Conservation (phyloP, 92 coral and sea anemone genomes). For the Palythoa grandis region DNA sequence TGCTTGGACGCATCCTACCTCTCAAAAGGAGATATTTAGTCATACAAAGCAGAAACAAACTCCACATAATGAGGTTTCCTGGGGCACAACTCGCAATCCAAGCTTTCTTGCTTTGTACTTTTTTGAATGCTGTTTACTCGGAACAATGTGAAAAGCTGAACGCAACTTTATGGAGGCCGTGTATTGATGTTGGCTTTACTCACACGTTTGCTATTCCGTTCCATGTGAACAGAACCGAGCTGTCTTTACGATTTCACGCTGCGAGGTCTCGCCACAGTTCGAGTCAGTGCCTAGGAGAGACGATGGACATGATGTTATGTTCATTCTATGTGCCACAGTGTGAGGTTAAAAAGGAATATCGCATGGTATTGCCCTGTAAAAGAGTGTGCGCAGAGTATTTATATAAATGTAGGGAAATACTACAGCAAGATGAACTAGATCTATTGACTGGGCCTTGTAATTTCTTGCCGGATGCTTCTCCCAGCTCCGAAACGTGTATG, state of each 20-base stretch:
- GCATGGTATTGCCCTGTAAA: slow-evolving; percentile 16
- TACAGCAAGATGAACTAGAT: neutral
- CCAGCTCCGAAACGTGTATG: slow-evolving; percentile 7
- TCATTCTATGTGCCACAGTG: slow-evolving; percentile 27
- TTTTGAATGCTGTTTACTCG: neutral
- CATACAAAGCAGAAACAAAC: neutral
- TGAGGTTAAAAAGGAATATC: neutral
- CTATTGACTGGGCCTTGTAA: slow-evolving; percentile 21
- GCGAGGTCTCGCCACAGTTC: neutral
- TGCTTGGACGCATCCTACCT: neutral
- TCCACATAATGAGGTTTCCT: neutral
- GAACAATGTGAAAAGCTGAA: slow-evolving; percentile 21
- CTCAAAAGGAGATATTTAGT: neutral
- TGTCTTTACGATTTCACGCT: neutral
- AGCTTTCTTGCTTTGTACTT: neutral
- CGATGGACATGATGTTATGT: slow-evolving; percentile 4
- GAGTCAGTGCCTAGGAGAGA: neutral
- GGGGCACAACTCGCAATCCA: neutral
- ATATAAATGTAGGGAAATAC: neutral
- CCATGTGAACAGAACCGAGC: neutral
- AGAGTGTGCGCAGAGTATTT: slow-evolving; percentile 33
- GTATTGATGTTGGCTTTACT: slow-evolving; percentile 23
- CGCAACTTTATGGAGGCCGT: slow-evolving; percentile 25
- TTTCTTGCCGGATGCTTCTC: neutral
- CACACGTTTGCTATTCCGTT: slow-evolving; percentile 6